Percentiles rank a stretch among this genome's conserved stretches.
Conservation (phyloP, 2,113 vertebrate genomes). For the Apodemus speciosus region DNA sequence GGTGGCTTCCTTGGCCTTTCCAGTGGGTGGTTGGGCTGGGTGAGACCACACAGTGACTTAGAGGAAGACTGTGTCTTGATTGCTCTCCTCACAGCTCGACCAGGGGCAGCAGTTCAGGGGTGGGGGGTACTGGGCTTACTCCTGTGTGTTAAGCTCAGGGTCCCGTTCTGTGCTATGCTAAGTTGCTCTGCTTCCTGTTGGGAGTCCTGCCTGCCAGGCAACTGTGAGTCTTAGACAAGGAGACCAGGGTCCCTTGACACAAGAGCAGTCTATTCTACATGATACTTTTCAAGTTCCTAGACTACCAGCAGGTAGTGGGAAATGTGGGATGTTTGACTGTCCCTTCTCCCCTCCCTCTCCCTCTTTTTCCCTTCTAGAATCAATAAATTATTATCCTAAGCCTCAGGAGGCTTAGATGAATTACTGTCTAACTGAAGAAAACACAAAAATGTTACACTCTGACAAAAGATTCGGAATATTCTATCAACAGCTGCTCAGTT, state of each 20-base stretch:
- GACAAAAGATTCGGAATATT: not conserved
- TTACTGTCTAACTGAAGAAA: constrained; percentile 9
- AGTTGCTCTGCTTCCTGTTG: not conserved
- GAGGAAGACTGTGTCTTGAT: not conserved
- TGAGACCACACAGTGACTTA: not conserved
- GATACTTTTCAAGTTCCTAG: constrained; percentile 11
- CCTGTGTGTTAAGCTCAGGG: not conserved
- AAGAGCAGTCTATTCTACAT: not conserved
- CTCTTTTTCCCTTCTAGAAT: not conserved
- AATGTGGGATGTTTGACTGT: not conserved
- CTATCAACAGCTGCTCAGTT: not conserved
- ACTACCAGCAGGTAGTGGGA: not conserved
- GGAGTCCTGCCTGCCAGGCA: constrained; percentile 31
- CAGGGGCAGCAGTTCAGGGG: not conserved
- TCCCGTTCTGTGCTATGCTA: not conserved
- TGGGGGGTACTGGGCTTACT: not conserved
- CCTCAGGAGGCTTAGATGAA: constrained; percentile 21
- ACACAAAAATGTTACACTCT: not conserved
- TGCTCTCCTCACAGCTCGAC: fast-evolving
- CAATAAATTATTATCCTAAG: not conserved
- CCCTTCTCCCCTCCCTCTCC: not conserved
- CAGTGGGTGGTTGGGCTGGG: not conserved
- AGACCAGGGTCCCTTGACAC: not conserved
- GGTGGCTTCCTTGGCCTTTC: not conserved
- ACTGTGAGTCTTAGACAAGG: not conserved